Evolutionary conservation across 2,113 vertebrate species (phyloP).

Genomic region (Agapornis roseicollis): DNA sequence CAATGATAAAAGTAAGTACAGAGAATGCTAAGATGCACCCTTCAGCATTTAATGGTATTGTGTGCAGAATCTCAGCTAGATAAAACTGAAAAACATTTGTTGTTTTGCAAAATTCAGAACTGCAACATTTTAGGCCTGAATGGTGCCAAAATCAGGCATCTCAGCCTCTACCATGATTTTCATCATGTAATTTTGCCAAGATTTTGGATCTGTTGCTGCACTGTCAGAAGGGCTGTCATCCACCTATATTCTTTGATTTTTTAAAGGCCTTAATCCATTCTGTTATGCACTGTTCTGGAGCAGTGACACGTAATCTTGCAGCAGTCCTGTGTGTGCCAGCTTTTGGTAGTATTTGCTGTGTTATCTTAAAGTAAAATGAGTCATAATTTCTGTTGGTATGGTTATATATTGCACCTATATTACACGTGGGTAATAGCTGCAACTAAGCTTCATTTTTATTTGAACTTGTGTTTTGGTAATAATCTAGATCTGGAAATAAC

Average conservation of each 20-base stretch:
- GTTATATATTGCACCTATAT: background rate
- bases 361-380: background rate
- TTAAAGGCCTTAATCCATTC: background rate
- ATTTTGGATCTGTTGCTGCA: background rate
- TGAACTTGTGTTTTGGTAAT: background rate
- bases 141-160: background rate
- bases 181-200: background rate
- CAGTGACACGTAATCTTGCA: background rate
- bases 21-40: background rate
- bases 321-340: background rate
- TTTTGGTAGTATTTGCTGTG: background rate
- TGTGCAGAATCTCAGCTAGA: background rate
- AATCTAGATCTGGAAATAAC: background rate
- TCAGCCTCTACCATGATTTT: background rate
- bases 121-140: background rate
- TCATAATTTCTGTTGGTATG: background rate
- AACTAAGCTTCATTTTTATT: background rate
- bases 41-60: constrained; percentile 20
- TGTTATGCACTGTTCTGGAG: background rate
- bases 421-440: background rate
- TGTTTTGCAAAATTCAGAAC: background rate
- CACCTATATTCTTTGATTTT: background rate
- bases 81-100: background rate
- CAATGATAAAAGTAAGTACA: constrained; percentile 9
- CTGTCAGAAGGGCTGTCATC: background rate